Percentiles rank a stretch among this genome's conserved stretches.
Conservation (phyloP, 1,140 invertebrate genomes). For the Zophobas morio region DNA sequence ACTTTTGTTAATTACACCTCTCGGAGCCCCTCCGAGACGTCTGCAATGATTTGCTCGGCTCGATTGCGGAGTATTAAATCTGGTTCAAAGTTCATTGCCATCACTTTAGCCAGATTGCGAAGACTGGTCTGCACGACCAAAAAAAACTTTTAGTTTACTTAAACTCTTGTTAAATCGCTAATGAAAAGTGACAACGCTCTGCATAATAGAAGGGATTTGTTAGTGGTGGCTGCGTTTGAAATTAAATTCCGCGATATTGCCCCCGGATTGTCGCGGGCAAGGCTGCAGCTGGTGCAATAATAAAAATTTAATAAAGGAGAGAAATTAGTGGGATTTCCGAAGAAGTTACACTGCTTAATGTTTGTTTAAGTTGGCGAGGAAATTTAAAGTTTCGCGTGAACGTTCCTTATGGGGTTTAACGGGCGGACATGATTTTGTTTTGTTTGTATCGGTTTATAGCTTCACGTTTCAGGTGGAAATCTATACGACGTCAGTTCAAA, state of each 20-base stretch:
- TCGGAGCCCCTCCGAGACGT: too few relatives aligned
- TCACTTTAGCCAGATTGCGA: too few relatives aligned
- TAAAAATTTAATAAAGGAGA: constrained; percentile 34
- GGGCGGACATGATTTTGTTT: too few relatives aligned
- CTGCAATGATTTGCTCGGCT: too few relatives aligned
- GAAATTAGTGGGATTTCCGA: constrained; percentile 21
- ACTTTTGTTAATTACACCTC: too few relatives aligned
- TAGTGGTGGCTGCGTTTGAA: neutral
- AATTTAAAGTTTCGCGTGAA: neutral
- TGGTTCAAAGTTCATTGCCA: too few relatives aligned
- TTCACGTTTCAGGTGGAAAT: neutral
- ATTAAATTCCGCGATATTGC: constrained; percentile 20
- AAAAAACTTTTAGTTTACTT: constrained; percentile 25
- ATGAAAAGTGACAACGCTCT: constrained; percentile 26
- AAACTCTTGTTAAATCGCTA: constrained; percentile 22
- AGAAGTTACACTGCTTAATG: constrained; percentile 21
- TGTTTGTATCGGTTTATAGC: too few relatives aligned
- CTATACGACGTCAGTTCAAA: neutral
- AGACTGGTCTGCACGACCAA: neutral
- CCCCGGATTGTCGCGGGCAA: constrained; percentile 5
- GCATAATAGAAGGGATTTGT: constrained; percentile 23
- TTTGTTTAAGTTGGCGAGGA: constrained; percentile 26
- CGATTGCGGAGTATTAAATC: too few relatives aligned
- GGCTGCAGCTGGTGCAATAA: constrained; percentile 26
- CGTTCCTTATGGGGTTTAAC: too few relatives aligned